These are phyloP conservation scores for Criorhina ranunculi DNA, from an alignment of 2,888 invertebrate species.

Conservation along the genomic window DNA sequence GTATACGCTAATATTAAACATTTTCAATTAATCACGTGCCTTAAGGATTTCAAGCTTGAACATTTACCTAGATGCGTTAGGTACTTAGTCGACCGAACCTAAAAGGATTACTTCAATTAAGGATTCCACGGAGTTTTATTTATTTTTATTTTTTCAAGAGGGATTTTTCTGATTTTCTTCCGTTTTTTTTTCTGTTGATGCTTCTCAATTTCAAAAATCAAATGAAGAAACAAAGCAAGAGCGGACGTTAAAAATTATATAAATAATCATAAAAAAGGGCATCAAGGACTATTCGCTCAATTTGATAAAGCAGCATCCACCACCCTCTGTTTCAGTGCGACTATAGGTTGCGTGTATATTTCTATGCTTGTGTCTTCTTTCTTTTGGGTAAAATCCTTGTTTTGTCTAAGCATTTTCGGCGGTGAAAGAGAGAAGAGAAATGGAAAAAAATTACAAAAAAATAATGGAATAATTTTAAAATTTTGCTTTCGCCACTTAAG, in stretches of 20 bases:
- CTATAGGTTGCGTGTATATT: slow-evolving; percentile 13
- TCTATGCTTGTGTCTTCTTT: slow-evolving; percentile 16
- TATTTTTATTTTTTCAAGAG: slow-evolving; percentile 58
- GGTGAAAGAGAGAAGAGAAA: slow-evolving; percentile 1
- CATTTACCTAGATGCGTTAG: slow-evolving; percentile 65
- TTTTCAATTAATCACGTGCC: slow-evolving; percentile 69
- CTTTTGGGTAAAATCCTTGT: slow-evolving; percentile 26
- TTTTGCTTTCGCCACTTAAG: slow-evolving; percentile 64
- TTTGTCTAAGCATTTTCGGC: slow-evolving; percentile 32
- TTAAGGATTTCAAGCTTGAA: background rate
- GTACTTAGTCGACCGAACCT: slow-evolving; percentile 74
- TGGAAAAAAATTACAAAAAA: slow-evolving; percentile 79
- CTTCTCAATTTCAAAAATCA: slow-evolving; percentile 72
- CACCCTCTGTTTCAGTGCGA: slow-evolving; percentile 6
- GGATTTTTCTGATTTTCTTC: slow-evolving; percentile 49
- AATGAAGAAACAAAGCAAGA: slow-evolving; percentile 58
- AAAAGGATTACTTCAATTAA: slow-evolving; percentile 77
- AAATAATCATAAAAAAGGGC: slow-evolving; percentile 66
- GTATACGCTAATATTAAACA: background rate
- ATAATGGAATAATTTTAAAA: slow-evolving; percentile 83
- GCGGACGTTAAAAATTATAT: slow-evolving; percentile 72
- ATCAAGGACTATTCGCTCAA: slow-evolving; percentile 71
- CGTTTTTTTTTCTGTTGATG: slow-evolving; percentile 11
- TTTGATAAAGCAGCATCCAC: slow-evolving; percentile 48
- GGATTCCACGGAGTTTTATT: slow-evolving; percentile 72